Evolutionary conservation across 2,113 vertebrate genomes (phyloP), one percentile per base, ranked within the genome.

Genomic region (Australoheros scitulus): DNA sequence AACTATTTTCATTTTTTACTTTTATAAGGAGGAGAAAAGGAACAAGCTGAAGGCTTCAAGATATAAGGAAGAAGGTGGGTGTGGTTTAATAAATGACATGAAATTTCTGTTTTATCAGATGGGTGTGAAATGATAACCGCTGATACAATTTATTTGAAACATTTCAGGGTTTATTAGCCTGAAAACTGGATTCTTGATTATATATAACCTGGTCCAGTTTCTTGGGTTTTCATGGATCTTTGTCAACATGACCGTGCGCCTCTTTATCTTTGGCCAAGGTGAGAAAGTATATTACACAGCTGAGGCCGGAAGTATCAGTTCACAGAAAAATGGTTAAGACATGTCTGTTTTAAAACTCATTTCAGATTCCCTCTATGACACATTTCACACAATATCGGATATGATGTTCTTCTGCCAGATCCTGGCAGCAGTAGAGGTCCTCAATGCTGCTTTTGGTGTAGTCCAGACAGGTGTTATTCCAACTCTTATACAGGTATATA

Each of bases 221-320:
- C 92, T 99, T 89, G 97, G 98, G 38, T 99, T 97, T 93, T 99
- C 98, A 6, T 99, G 98, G 98, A 97, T 99, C 89, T 99, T 99
- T 87, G 95, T 97, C 90, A 99, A 98, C 93, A 96, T 99, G 97
- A 98, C 97, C 1, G 97, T 99, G 75, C 96, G 98, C 9, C 96
- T 99, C 56, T 96, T 97, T 81, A 97, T 98, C 80, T 94, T 99
- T 24, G 96, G 97, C 75, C 95, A 96, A 97, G 98, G 98, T 96
- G 91, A 97, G 97, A 20, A 78, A 52, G 3, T 22, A 52, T 34
- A 7, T 22, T 34, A 17, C 14, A 43, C 0, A 22, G 2, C 17
- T 63, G 11, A 4, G 58, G 47, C 6, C 24, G 61, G 0, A 52
- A 14, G 8, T 61, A 17, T 34, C 47, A 72, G 10, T 72, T 56